Evolutionary conservation across 2,113 vertebrate genomes (phyloP).

Genomic region (Nibea albiflora): DNA sequence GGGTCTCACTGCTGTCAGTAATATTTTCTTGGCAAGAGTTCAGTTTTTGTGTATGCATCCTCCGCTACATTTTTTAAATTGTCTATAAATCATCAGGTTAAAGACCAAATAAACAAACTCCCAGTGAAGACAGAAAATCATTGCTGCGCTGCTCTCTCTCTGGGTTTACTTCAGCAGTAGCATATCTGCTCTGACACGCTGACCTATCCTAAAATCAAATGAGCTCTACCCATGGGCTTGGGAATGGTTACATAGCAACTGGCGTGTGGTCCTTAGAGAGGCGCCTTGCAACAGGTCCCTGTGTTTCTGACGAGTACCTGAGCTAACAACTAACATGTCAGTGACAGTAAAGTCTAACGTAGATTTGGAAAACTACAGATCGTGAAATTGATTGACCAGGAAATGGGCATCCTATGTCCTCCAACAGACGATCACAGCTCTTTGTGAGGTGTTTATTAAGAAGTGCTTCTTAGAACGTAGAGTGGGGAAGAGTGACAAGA

Average conservation of each 20-base stretch:
- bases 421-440: neutral
- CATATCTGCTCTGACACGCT: slow-evolving; percentile 16
- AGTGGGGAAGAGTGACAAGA: too few species aligned
- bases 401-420: neutral
- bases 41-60: neutral
- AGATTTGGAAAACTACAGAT: neutral
- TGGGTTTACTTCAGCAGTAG: slow-evolving; percentile 8
- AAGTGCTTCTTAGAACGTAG: too few species aligned
- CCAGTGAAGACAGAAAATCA: slow-evolving; percentile 21
- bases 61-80: neutral
- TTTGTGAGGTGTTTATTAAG: neutral
- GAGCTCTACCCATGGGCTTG: neutral
- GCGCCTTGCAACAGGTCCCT: neutral
- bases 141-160: slow-evolving; percentile 12
- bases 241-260: neutral
- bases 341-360: neutral
- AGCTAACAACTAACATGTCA: neutral
- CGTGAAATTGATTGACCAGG: neutral
- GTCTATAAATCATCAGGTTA: slow-evolving; percentile 21
- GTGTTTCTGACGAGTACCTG: neutral
- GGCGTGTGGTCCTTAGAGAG: neutral
- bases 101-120: slow-evolving; percentile 31
- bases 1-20: neutral
- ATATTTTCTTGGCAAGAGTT: slow-evolving; percentile 11
- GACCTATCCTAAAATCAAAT: slow-evolving; percentile 16